Base-by-base conservation (phyloP, 1,140 invertebrate genomes). In the Pectinophora gossypiella region DNA sequence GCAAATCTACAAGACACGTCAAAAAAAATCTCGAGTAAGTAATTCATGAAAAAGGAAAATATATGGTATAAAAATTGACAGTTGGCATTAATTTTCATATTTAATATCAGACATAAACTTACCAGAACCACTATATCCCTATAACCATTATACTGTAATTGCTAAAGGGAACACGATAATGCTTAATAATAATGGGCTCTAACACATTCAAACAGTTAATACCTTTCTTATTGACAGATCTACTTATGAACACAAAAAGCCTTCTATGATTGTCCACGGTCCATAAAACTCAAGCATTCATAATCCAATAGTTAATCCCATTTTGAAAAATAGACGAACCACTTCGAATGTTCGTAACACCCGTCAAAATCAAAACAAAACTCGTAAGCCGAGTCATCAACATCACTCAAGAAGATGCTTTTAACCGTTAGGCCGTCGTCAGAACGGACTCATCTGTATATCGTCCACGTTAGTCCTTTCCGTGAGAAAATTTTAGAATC, bases 311-410 rank as follows among this genome's bases (percentile, higher is more conserved):
- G 62, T 62, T 76, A 77, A 77, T 74, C 64, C 70, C 71, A 57
- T 56, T 68, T 66, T n/a, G 19, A 55, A 73, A 76, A 72, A 75
- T 68, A 70, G 70, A 68, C 54, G 23, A 63, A 58, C 51, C 59
- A 59, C 59, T 68, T 61, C 50, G 60, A 40, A 40, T 40, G 36
- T 40, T 40, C 15, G 12, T 59, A 64, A 51, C 53, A 56, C 47
- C 61, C 63, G 74, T 74, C 72, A 73, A 66, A 72, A 78, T 54
- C 64, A 63, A 72, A 72, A 77, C 60, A 72, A 67, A 72, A 69
- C 64, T 57, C 47, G 51, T 57, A 59, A 71, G 58, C 47, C 51
- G 51, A 53, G 50, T 57, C 61, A 70, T 67, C 72, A 78, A 64
- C 65, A 76, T 76, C 69, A 71, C 64, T 72, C 70, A 70, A 54